Conservation (phyloP, 2,113 vertebrate genomes). For the Sinocyclocheilus rhinocerous region DNA sequence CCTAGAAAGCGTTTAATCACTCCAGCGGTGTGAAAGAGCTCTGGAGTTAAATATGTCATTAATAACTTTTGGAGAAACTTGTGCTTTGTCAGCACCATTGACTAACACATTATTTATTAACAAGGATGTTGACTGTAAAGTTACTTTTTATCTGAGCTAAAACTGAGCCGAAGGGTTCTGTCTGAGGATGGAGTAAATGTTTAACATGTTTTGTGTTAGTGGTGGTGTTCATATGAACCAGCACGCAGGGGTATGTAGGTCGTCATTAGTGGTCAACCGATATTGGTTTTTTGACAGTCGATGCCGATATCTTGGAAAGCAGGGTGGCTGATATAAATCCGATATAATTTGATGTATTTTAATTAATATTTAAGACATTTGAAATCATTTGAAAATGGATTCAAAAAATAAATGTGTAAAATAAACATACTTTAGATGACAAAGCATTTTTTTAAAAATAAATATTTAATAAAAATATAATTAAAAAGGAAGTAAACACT, state of each 20-base stretch:
- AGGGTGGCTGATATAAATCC: too few relatives aligned
- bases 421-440: too few relatives aligned
- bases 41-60: neutral
- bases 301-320: too few relatives aligned
- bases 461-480: too few relatives aligned
- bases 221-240: neutral
- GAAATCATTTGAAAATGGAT: too few relatives aligned
- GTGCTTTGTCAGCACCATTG: neutral
- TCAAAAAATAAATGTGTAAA: too few relatives aligned
- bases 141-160: slow-evolving; percentile 1
- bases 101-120: slow-evolving; percentile 28
- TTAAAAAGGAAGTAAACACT: too few relatives aligned
- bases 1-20: neutral
- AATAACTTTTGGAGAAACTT: neutral
- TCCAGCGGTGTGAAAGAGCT: neutral
- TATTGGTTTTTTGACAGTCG: too few relatives aligned
- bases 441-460: too few relatives aligned
- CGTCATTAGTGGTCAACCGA: too few relatives aligned
- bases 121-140: neutral
- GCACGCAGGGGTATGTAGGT: neutral
- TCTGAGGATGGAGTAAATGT: slow-evolving; percentile 41
- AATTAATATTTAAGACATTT: too few relatives aligned
- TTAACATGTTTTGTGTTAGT: slow-evolving; percentile 24
- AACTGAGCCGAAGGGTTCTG: neutral
- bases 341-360: too few relatives aligned